phyloP scores from a whole-genome alignment of 92 coral and sea anemone species.

The Desmophyllum pertusum region DNA sequence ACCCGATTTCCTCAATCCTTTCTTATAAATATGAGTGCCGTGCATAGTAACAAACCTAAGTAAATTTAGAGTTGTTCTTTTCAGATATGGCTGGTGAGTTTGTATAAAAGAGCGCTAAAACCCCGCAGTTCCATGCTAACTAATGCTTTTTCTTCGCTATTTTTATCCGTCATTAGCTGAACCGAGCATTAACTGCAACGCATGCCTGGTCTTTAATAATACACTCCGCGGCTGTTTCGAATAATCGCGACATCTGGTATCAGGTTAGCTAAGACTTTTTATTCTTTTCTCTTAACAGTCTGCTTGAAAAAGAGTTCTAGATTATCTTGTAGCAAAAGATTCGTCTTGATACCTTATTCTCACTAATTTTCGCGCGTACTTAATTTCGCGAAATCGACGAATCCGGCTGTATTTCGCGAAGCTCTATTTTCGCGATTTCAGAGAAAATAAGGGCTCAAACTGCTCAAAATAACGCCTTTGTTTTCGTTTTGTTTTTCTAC shows the following conservation, averaged over 20 bases:
- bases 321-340: neutral
- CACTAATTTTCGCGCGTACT: too few relatives aligned
- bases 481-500: too few relatives aligned
- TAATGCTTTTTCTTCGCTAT: neutral
- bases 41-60: neutral
- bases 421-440: neutral
- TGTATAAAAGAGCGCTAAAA: neutral
- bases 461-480: too few relatives aligned
- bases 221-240: neutral
- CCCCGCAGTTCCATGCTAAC: slow-evolving; percentile 5
- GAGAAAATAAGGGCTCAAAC: too few relatives aligned
- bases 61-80: neutral
- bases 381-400: too few relatives aligned
- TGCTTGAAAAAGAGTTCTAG: neutral
- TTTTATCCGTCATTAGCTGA: neutral
- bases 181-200: neutral
- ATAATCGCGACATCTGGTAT: neutral
- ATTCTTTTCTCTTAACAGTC: neutral
- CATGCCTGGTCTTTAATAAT: neutral
- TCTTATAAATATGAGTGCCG: slow-evolving; percentile 6
- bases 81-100: neutral
- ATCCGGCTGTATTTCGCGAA: too few relatives aligned
- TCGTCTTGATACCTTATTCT: too few relatives aligned
- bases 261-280: neutral
- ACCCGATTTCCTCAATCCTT: slow-evolving; percentile 5